Conservation (phyloP, 2,113 vertebrate species). For the Serinus canaria region DNA sequence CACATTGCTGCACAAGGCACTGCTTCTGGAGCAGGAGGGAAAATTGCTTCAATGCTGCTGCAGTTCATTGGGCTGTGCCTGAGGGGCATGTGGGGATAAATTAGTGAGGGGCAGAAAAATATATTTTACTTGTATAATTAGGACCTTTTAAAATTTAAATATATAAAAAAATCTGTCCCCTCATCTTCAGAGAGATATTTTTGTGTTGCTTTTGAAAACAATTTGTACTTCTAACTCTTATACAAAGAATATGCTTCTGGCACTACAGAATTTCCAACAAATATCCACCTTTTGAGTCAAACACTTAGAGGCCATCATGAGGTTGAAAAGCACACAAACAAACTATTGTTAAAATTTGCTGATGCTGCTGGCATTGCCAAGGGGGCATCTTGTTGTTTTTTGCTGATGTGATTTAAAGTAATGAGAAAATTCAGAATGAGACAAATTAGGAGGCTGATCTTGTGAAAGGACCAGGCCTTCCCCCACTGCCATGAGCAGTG, state of each 20-base stretch:
- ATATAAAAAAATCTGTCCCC: not conserved
- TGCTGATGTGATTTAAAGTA: constrained; percentile 41
- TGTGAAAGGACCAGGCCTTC: not conserved
- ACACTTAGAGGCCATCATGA: constrained; percentile 18
- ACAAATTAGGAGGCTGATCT: constrained; percentile 5
- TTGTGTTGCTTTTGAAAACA: not conserved
- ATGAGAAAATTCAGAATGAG: constrained; percentile 11
- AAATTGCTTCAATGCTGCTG: not conserved
- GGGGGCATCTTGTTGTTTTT: constrained; percentile 12
- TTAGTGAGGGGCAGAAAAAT: not conserved
- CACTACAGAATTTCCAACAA: not conserved
- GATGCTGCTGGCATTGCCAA: constrained; percentile 36
- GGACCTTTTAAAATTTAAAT: not conserved
- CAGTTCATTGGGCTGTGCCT: not conserved
- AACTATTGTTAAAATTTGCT: constrained; percentile 56
- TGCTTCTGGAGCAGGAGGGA: not conserved
- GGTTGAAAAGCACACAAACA: constrained; percentile 51
- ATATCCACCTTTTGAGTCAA: constrained; percentile 25
- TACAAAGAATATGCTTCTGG: not conserved
- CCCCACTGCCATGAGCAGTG: not conserved
- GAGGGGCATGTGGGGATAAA: not conserved
- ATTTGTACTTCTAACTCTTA: not conserved
- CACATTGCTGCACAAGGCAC: not conserved
- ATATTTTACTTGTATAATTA: not conserved
- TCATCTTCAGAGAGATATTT: not conserved